A percentile compares a stretch with the other conserved stretches of the same genome.
These are phyloP conservation scores for Caligus rogercresseyi DNA, from an alignment of 1,140 invertebrate species.

Conservation along the genomic window DNA sequence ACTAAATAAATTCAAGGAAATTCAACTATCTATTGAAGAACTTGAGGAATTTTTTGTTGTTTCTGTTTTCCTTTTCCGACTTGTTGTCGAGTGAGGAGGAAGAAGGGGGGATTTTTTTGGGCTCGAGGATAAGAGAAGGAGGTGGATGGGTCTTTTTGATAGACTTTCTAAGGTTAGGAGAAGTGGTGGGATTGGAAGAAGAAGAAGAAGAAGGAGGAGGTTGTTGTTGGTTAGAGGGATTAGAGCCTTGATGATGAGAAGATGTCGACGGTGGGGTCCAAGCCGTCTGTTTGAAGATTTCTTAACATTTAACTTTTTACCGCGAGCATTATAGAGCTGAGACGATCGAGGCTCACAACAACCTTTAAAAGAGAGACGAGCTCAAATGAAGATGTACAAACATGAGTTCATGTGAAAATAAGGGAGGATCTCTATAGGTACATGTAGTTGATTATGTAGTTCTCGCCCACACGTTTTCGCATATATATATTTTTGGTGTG, in stretches of 20 bases:
- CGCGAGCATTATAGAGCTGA: constrained; percentile 14
- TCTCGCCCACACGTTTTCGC: no score
- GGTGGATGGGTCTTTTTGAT: not conserved
- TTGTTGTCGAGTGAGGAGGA: not conserved
- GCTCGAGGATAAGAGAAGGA: no score
- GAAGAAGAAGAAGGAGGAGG: not conserved
- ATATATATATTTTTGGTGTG: no score
- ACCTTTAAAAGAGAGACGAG: constrained; percentile 3
- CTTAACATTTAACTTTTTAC: constrained; percentile 2
- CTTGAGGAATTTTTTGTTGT: not conserved
- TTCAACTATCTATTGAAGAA: not conserved
- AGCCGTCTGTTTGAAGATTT: not conserved
- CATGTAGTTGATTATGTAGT: no score
- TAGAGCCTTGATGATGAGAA: not conserved
- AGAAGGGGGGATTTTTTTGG: no score
- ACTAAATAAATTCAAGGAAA: no score
- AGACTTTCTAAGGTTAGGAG: not conserved
- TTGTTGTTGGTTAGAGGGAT: not conserved
- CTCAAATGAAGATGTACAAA: no score
- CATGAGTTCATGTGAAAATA: no score
- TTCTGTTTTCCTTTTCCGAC: not conserved
- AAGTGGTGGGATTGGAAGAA: not conserved
- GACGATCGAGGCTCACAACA: not conserved
- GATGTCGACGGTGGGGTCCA: not conserved
- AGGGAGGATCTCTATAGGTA: no score